Evolutionary conservation across 2,888 invertebrate genomes (phyloP), one percentile per base, ranked within the genome.

Genomic region (Eupithecia vulgata): DNA sequence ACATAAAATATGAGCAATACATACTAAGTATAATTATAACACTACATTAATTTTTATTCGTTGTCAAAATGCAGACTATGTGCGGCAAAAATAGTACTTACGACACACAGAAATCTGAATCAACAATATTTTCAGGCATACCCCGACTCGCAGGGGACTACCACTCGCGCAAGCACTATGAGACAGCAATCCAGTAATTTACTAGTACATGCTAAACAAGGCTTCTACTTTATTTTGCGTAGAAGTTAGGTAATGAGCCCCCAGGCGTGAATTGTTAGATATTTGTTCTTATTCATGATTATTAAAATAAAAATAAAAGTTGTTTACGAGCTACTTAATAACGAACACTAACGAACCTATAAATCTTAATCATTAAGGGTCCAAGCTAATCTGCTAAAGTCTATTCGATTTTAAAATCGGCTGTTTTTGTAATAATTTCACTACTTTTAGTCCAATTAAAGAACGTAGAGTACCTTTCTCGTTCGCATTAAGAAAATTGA

Each of bases 401-500:
- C 17, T 7, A 45, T 17, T 6, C 8, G n/a, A 48, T 48, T 8
- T 48, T n/a, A n/a, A 57, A 25, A 25, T 25, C 13, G 1, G 5
- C 8, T n/a, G 5, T 21, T 65, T 42, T 40, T 13, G 65, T 40
- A 42, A 25, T 42, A 15, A 40, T 72, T 67, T 73, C 52, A 64
- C 69, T 45, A 67, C 6, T 25, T 52, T 25, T 13, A 61, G 57
- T 57, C 68, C 42, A 70, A 74, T 70, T 69, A 74, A n/a, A 35
- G n/a, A 35, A 25, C 0, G 57, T 10, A 52, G n/a, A 52, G 48
- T 52, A 25, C 57, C 59, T 45, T 45, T 71, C 21, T 66, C 52
- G 66, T 17, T 30, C 48, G 52, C 68, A 25, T 76, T 78, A 66
- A 71, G 48, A 76, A 74, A 72, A 74, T 78, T 76, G 73, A 30